A percentile compares a stretch with the other conserved stretches of the same genome.
These are phyloP conservation scores for Siniperca scherzeri DNA, from an alignment of 2,797 vertebrate genomes.

Conservation along the genomic window DNA sequence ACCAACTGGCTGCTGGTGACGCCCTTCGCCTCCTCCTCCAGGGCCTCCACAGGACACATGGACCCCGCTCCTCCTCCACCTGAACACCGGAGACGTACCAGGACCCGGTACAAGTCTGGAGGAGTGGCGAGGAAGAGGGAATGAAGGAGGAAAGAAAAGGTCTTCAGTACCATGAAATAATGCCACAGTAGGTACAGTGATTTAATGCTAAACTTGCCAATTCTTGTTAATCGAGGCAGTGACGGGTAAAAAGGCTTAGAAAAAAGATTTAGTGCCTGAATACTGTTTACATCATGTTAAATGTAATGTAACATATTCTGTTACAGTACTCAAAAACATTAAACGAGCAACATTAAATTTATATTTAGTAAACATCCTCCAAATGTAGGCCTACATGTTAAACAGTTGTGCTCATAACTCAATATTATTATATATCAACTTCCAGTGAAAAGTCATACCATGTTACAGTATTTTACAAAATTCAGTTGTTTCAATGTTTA, in stretches of 20 bases:
- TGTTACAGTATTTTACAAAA: too few relatives aligned
- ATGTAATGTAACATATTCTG: background rate
- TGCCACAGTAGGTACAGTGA: background rate
- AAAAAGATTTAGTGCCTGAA: background rate
- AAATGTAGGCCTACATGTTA: too few relatives aligned
- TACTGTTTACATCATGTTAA: too few relatives aligned
- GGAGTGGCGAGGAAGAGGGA: background rate
- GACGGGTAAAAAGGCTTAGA: background rate
- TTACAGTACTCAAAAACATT: too few relatives aligned
- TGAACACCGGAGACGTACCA: slow-evolving; percentile 87
- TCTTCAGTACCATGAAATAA: background rate
- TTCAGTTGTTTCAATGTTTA: too few relatives aligned
- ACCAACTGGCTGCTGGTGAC: slow-evolving; percentile 62
- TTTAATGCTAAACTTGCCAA: background rate
- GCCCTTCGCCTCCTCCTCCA: slow-evolving; percentile 80
- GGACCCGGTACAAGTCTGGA: slow-evolving; percentile 91
- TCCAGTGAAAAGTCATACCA: too few relatives aligned
- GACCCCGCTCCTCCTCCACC: slow-evolving; percentile 72
- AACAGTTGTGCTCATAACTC: too few relatives aligned
- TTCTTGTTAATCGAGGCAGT: background rate
- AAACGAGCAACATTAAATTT: background rate
- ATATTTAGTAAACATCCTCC: background rate
- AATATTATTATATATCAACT: too few relatives aligned
- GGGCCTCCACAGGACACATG: slow-evolving; percentile 82
- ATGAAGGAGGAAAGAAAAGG: background rate